Evolutionary conservation across 2,113 vertebrate genomes (phyloP), one percentile per base, ranked within the genome.

Genomic region (Cricetomys ansorgei): DNA sequence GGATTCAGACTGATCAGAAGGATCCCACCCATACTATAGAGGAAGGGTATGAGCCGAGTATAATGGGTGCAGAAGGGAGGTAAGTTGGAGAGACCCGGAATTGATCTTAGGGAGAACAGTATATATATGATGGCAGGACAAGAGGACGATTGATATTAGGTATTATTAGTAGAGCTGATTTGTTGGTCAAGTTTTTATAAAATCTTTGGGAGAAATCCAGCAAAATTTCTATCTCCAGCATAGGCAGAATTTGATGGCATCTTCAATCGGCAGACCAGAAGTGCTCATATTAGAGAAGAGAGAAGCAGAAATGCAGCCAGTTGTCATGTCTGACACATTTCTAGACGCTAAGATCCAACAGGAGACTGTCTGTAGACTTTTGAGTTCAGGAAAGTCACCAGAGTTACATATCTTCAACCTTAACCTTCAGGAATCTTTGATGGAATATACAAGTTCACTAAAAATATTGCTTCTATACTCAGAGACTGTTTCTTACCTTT

Each of bases 281-380:
- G 43, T 62, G 40, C 62, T 7, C 29, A 86, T 29, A 23, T 59
- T 21, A 59, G 45, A 64, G 75, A 31, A 50, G 57, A 79, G 1
- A 29, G 43, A 19, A 62, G 27, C 67, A 27, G 21, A 40, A 31
- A 40, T 19, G 1, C 27, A 6, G 5, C 64, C 11, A 50, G 5
- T 2, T 16, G 10, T 43, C 8, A 3, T 53, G 13, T 2, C 6
- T 27, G 9, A 43, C 31, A 6, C 45, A 9, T 4, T 1, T 62
- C 34, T 64, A 15, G 1, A 1, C 21, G 23, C 7, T 43, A 11
- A n/a, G 4, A n/a, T 5, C 27, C 43, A 25, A 0, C 27, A 57
- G 6, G 5, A 1, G 3, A 15, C 65, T 91, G 70, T 9, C 9
- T 34, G 4, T 9, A 43, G 85, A 55, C 43, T 27, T 40, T 3